Conservation (phyloP, 2,113 vertebrate species). For the Saguinus midas region DNA sequence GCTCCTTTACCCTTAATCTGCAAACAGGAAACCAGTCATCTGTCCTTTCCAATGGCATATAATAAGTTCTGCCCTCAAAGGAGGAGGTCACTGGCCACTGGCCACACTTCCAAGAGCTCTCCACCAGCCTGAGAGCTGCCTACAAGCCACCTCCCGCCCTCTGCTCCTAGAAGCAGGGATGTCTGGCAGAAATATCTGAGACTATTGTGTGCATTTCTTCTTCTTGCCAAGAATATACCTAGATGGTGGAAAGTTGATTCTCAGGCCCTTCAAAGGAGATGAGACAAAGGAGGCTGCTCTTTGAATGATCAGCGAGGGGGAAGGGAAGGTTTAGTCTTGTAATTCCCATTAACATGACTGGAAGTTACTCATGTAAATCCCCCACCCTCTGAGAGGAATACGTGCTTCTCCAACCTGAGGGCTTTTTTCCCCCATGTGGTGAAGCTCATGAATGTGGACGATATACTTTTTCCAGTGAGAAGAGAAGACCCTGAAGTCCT, state of each 20-base stretch:
- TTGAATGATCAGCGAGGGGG: neutral
- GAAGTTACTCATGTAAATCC: constrained; percentile 41
- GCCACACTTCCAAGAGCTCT: constrained; percentile 58
- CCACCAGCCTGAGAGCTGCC: neutral
- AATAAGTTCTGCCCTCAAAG: constrained; percentile 54
- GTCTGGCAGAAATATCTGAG: constrained; percentile 29
- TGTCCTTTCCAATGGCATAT: constrained; percentile 43
- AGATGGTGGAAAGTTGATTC: constrained; percentile 54
- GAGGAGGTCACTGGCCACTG: constrained; percentile 55
- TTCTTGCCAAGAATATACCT: constrained; percentile 56
- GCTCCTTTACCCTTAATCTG: neutral
- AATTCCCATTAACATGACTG: neutral
- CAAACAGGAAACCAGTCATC: constrained; percentile 62
- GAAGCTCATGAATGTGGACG: neutral
- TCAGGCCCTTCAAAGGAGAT: constrained; percentile 51
- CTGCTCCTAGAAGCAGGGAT: constrained; percentile 43
- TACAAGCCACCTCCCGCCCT: neutral
- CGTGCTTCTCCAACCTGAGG: neutral
- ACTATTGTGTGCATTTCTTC: constrained; percentile 58
- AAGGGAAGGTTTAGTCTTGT: neutral
- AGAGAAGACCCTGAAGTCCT: neutral
- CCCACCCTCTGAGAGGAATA: neutral
- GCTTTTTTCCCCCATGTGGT: neutral
- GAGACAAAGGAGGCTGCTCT: constrained; percentile 45
- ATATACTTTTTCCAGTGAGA: neutral